Percentiles rank a stretch among this genome's conserved stretches.
phyloP scores from a whole-genome alignment of 2,113 vertebrate genomes.

The Desmodus rotundus region DNA sequence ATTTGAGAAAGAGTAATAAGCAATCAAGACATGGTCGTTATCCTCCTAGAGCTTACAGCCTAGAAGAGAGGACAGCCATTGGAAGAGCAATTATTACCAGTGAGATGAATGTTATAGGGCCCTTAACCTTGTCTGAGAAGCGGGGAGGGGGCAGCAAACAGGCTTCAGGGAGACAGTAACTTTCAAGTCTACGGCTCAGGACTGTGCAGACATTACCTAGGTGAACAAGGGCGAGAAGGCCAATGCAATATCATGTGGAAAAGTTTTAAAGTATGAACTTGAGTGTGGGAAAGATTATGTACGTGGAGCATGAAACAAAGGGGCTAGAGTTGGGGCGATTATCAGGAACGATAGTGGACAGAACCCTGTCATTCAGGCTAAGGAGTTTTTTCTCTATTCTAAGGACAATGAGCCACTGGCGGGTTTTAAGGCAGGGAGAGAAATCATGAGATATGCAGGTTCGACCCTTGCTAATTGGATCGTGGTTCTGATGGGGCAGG shows the following conservation, averaged over 20 bases:
- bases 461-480: neutral
- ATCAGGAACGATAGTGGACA: neutral
- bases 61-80: neutral
- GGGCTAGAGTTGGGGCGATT: neutral
- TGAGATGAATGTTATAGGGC: no score
- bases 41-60: neutral
- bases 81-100: neutral
- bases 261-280: neutral
- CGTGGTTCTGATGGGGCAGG: neutral
- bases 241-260: neutral
- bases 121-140: neutral
- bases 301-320: neutral
- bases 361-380: neutral
- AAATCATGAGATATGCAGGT: neutral
- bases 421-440: neutral
- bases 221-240: neutral
- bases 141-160: neutral
- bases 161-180: neutral
- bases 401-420: neutral
- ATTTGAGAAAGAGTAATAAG: neutral
- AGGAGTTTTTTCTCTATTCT: neutral
- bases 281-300: neutral
- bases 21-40: neutral
- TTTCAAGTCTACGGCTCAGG: neutral
- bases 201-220: neutral